Percentiles rank a stretch among this genome's conserved stretches.
Conservation (phyloP, 2,113 vertebrate species). For the Acanthochromis polyacanthus region DNA sequence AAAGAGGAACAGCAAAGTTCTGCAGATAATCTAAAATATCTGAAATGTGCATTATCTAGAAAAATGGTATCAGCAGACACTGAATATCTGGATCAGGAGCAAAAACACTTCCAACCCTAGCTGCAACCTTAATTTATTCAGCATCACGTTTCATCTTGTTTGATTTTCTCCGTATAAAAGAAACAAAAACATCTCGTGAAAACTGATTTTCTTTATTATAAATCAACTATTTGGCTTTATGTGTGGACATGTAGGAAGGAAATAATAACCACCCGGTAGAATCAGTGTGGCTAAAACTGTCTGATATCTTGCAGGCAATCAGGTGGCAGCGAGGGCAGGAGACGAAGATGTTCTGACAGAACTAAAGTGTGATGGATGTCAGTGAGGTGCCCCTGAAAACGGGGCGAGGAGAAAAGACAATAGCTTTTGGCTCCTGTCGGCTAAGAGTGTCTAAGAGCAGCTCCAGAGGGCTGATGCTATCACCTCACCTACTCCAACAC, state of each 20-base stretch:
- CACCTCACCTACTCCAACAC: constrained; percentile 9
- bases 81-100: too few relatives aligned
- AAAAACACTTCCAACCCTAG: too few relatives aligned
- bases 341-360: constrained; percentile 17
- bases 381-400: not conserved
- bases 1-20: too few relatives aligned
- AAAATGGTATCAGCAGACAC: too few relatives aligned
- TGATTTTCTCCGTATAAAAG: too few relatives aligned
- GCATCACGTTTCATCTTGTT: too few relatives aligned
- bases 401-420: not conserved
- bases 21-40: too few relatives aligned
- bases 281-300: not conserved
- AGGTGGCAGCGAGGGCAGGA: not conserved
- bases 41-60: too few relatives aligned
- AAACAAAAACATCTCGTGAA: too few relatives aligned
- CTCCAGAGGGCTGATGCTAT: constrained; percentile 28
- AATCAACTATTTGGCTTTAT: not conserved
- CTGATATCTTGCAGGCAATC: not conserved
- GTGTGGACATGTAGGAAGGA: too few relatives aligned
- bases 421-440: not conserved
- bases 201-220: not conserved
- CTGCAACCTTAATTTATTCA: too few relatives aligned
- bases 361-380: constrained; percentile 31
- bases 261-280: too few relatives aligned
- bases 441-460: not conserved